Evolutionary conservation across 2,113 vertebrate species (phyloP).

Genomic region (Mus pahari): DNA sequence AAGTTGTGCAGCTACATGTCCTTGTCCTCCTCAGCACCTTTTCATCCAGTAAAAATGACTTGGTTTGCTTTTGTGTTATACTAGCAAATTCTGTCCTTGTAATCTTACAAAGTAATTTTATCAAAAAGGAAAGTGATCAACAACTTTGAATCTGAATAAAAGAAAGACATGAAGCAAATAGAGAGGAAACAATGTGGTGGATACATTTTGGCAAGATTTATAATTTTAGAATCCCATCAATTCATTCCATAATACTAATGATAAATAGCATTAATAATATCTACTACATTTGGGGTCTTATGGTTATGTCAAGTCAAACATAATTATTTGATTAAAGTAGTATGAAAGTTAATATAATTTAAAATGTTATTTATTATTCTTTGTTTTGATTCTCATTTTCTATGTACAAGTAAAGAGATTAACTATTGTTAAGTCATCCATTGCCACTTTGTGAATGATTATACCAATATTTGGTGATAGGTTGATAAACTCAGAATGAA

Average conservation of each 20-base stretch:
- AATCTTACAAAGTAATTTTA: neutral
- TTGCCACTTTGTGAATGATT: neutral
- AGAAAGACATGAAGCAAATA: constrained; percentile 18
- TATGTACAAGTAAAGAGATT: neutral
- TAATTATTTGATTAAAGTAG: constrained; percentile 26
- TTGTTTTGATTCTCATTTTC: neutral
- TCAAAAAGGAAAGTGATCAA: neutral
- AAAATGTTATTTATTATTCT: neutral
- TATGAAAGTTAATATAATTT: constrained; percentile 6
- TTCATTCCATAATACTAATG: neutral
- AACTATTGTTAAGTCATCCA: neutral
- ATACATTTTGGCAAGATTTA: neutral
- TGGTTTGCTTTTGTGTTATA: neutral
- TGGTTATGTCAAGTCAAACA: neutral
- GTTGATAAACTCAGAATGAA: constrained; percentile 1
- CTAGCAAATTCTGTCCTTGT: neutral
- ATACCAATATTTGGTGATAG: neutral
- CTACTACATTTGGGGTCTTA: neutral
- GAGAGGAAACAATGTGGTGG: neutral
- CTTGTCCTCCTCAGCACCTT: neutral
- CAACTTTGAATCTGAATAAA: neutral
- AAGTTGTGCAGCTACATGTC: neutral
- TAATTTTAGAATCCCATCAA: constrained; percentile 27
- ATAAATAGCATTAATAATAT: neutral
- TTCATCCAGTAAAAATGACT: neutral